phyloP scores from a whole-genome alignment of 2,797 vertebrate species.

The Gallinago solitaria region DNA sequence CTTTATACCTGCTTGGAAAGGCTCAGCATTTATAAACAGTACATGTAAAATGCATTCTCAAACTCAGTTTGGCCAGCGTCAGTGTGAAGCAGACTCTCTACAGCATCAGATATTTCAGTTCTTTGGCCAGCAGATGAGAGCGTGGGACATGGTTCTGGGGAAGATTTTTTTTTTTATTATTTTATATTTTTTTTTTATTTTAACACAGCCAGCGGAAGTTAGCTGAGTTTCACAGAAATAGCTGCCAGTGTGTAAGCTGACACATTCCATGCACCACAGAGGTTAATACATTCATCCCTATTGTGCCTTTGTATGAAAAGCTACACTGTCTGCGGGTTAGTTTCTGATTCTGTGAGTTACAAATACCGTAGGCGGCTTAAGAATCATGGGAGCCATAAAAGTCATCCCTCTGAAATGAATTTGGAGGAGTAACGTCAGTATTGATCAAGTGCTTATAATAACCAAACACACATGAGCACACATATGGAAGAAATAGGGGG shows the following conservation, averaged over 20 bases:
- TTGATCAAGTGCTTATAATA: slow-evolving; percentile 26
- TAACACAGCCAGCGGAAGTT: slow-evolving; percentile 48
- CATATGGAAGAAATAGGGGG: not conserved
- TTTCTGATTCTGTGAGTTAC: slow-evolving; percentile 62
- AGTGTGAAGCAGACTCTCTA: not conserved
- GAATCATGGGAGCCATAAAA: slow-evolving; percentile 32
- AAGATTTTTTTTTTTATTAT: not conserved
- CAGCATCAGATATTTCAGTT: slow-evolving; percentile 19
- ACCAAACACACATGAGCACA: not conserved
- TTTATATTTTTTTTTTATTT: not conserved
- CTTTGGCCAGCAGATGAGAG: not conserved
- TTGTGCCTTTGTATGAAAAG: slow-evolving; percentile 63
- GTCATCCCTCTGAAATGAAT: slow-evolving; percentile 39
- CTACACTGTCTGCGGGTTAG: slow-evolving; percentile 28
- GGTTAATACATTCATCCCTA: slow-evolving; percentile 69
- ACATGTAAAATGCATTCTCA: not conserved
- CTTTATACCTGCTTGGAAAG: slow-evolving; percentile 46
- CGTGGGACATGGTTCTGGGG: not conserved
- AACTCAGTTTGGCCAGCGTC: not conserved
- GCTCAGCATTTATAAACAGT: not conserved
- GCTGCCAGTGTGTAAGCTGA: slow-evolving; percentile 67
- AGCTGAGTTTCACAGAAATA: slow-evolving; percentile 58
- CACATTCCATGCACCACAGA: slow-evolving; percentile 61
- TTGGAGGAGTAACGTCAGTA: slow-evolving; percentile 8
- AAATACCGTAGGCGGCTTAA: slow-evolving; percentile 41